These are phyloP conservation scores for Heliangelus exortis DNA, from an alignment of 2,797 vertebrate species.

Conservation along the genomic window DNA sequence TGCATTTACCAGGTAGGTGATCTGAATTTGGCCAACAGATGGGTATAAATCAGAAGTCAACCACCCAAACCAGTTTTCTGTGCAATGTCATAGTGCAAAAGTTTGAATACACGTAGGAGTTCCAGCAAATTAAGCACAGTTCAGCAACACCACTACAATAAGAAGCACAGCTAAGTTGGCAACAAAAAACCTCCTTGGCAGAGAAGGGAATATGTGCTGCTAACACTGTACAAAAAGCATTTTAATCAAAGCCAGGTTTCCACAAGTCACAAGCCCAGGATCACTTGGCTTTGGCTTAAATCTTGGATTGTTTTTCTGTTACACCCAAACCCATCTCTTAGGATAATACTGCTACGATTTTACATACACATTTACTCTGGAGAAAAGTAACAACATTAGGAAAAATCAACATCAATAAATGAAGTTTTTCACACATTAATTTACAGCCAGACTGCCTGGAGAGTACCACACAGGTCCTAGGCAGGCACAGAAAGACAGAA, in stretches of 20 bases:
- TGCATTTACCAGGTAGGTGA: background rate
- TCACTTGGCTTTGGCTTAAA: background rate
- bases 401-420: background rate
- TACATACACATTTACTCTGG: too few relatives aligned
- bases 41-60: background rate
- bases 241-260: slow-evolving; percentile 46
- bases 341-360: background rate
- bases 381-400: background rate
- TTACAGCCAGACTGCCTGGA: background rate
- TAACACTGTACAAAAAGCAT: background rate
- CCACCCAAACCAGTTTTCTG: background rate
- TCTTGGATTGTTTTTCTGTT: background rate
- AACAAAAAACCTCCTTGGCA: background rate
- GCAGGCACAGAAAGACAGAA: background rate
- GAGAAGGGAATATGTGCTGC: background rate
- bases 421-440: background rate
- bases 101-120: background rate
- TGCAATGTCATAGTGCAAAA: rapidly evolving
- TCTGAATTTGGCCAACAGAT: too few relatives aligned
- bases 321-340: background rate
- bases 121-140: background rate
- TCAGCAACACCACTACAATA: background rate
- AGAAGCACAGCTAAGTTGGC: background rate
- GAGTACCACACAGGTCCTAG: background rate
- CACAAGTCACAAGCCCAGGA: background rate